phyloP scores from a whole-genome alignment of 1,140 invertebrate genomes.

The Aphis craccivora region DNA sequence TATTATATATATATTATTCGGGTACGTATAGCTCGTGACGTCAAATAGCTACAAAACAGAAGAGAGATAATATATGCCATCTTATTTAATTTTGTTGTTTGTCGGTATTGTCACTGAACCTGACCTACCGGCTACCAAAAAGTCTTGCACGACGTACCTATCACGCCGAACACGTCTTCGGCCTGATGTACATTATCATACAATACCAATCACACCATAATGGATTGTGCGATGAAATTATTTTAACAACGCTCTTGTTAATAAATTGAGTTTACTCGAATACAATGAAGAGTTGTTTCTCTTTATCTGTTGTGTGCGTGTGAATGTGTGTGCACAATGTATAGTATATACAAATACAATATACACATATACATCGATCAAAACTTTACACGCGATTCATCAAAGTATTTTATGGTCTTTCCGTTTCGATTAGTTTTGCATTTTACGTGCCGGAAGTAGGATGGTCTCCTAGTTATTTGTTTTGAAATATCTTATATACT shows the following conservation, averaged over 20 bases:
- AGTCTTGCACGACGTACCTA: neutral
- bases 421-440: conserved; percentile 22
- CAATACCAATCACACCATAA: neutral
- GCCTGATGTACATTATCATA: neutral
- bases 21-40: too few species aligned
- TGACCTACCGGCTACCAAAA: neutral
- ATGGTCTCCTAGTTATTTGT: neutral
- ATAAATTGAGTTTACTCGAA: neutral
- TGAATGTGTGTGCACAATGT: neutral
- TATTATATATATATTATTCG: too few species aligned
- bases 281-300: neutral
- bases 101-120: too few species aligned
- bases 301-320: neutral
- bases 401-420: conserved; percentile 20
- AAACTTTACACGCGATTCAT: conserved; percentile 31
- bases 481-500: too few species aligned
- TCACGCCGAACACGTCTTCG: neutral
- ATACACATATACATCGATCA: neutral
- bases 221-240: neutral
- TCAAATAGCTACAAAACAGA: too few species aligned
- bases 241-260: conserved; percentile 18
- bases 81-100: neutral
- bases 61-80: neutral
- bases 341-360: neutral
- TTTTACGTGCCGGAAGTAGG: neutral